Evolutionary conservation across 2,113 vertebrate species (phyloP), one percentile per base, ranked within the genome.

Genomic region (Corythornis vintsioides): DNA sequence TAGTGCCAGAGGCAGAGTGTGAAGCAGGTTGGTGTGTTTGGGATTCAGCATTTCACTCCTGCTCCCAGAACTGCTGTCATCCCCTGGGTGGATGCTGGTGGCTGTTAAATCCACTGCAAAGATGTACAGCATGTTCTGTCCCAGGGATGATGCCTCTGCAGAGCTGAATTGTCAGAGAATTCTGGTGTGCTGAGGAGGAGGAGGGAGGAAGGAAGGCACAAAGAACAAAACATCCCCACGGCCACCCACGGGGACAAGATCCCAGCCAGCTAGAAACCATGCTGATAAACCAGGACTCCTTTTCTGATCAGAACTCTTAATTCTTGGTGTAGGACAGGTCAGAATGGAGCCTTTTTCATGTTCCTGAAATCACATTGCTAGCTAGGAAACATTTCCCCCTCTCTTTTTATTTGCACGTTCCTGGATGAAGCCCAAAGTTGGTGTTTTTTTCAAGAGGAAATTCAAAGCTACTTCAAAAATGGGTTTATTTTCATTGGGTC

Each of bases 211-310:
- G 79, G 64, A 80, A 95, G 61, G 88, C 59, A 93, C 75, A 85
- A 86, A 89, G 92, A 95, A 97, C 85, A 95, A 95, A 78, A 90
- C 91, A 92, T 97, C 94, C 93, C 89, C 81, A 76, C 80, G 95
- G 71, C 90, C 93, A 92, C 96, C 95, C 93, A 97, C 94, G 9
- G 89, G 81, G 89, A 93, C 67, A 86, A 17, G 47, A 59, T 78
- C 31, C 7, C 11, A 71, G 82, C 42, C 85, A 87, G 75, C 92
- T 83, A 85, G 91, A 78, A 88, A 38, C 38, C 38, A 38, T 38
- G 38, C 38, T 38, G 38, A 38, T 38, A 38, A 38, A 38, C 38
- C 38, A 38, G 38, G 38, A 38, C 7, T 48, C 1, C 0, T 77
- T 89, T 70, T 69, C 55, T 70, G 15, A 73, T 43, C 35, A n/a